Base-by-base conservation (phyloP, 2,888 invertebrate genomes). In the Acholoe squamosa region DNA sequence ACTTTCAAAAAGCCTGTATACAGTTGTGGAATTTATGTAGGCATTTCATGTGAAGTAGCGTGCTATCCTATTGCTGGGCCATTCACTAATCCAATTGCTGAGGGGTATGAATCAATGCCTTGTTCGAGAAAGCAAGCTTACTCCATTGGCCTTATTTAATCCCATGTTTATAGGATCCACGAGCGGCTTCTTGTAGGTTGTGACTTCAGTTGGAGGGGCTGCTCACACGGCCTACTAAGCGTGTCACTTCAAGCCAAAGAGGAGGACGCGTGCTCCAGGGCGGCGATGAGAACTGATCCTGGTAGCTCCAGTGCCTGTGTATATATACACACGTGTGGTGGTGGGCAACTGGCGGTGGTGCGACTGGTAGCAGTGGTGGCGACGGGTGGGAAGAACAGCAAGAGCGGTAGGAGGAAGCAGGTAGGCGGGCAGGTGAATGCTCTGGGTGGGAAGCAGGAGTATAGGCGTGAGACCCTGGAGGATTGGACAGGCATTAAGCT, bases 221-320 rank as follows among this genome's bases (percentile, higher is more conserved):
- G 61, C 61, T 61, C 61, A 61, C 3, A n/a, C 61, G 19, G 14
- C 61, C 61, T 43, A 43, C 61, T 19, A 19, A 61, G 61, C 61
- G 61, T n/a, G 61, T 61, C 22, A 61, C 61, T 61, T n/a, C 22
- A n/a, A n/a, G 19, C 61, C 61, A 19, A 61, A 14, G 61, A 61
- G 43, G 43, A 43, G 43, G 43, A 43, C 43, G 43, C 61, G 61
- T 61, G 61, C 61, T 61, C 61, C 61, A 61, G 61, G 61, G 61
- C 22, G 61, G 61, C n/a, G 61, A 3, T n/a, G 61, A 61, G 61
- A 19, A n/a, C 22, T 61, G 61, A n/a, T 61, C 22, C 22, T n/a
- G 61, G 61, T 61, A n/a, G 61, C 61, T 61, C 61, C n/a, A n/a
- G 61, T 61, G 61, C 61, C 61, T 61, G 61, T 61, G 61, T 61